Evolutionary conservation across 1,140 invertebrate genomes (phyloP), one percentile per base, ranked within the genome.

Genomic region (Platyura marginata): DNA sequence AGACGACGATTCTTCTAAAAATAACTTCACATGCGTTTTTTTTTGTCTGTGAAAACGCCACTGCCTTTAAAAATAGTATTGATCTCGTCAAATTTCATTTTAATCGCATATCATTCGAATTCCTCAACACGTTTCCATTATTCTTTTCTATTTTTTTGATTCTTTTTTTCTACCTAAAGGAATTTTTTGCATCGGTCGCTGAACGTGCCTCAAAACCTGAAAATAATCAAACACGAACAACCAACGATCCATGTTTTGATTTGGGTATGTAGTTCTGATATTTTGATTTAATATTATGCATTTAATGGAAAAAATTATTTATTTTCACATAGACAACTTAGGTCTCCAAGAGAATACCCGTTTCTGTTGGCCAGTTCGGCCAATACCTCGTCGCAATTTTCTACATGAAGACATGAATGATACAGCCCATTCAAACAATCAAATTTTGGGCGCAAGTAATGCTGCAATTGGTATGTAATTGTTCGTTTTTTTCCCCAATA

Each of bases 321-420:
- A 8, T 29, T 6, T 6, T 48, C 37, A 22, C 36, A 49, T 46
- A n/a, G 45, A 59, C 50, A 59, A 48, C 51, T 51, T 49, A 34
- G 10, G 20, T 3, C 36, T 55, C 33, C 55, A 51, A 41, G 55
- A 57, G 19, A 46, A 46, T 38, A 57, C 29, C 39, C 54, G 57
- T 22, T 59, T 49, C 45, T 58, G 56, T 41, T 59, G 56, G 32
- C 57, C 56, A 10, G 57, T 59, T 22, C 53, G 57, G 22, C 57
- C 57, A 29, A 53, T 59, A 45, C 57, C 59, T 37, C 47, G 57
- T 41, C 52, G 59, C 4, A 57, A 50, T 47, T 54, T 49, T 46
- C 54, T 56, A 29, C 35, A 18, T 19, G 36, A 37, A 10, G 19
- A 13, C 20, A 19, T 19, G 2, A 19, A 9, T 19, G 20, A 19